A percentile compares a stretch with the other conserved stretches of the same genome.
Conservation (phyloP, 1,140 invertebrate genomes). For the Caenorhabditis latens region DNA sequence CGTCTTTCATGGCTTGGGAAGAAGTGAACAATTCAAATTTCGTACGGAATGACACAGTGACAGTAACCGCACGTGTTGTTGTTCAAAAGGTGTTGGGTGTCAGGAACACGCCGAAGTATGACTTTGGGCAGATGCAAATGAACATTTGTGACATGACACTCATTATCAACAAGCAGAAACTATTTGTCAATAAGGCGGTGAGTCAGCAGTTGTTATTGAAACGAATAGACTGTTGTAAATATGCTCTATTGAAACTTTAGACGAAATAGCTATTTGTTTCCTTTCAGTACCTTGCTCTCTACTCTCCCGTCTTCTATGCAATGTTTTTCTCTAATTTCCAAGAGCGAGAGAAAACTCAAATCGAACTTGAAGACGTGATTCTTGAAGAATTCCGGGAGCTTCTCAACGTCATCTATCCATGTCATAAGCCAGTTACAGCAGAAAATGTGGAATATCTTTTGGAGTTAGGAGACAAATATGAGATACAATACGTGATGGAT, state of each 20-base stretch:
- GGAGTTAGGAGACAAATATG: constrained; percentile 73
- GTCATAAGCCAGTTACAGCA: constrained; percentile 71
- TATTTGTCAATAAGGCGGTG: constrained; percentile 72
- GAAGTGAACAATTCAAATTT: constrained; percentile 69
- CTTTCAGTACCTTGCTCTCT: constrained; percentile 73
- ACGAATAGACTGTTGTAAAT: background rate
- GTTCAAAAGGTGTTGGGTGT: constrained; percentile 71
- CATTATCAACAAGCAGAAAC: constrained; percentile 70
- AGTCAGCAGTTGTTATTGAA: background rate
- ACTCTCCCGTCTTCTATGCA: constrained; percentile 73
- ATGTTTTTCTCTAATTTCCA: constrained; percentile 71
- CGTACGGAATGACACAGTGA: constrained; percentile 67
- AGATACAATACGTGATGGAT: constrained; percentile 73
- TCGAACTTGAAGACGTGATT: constrained; percentile 71
- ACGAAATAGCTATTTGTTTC: too few species aligned
- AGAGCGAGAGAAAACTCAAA: constrained; percentile 70
- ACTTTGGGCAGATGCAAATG: constrained; percentile 65
- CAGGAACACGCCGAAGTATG: constrained; percentile 70
- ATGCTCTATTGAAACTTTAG: too few species aligned
- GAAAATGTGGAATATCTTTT: constrained; percentile 74
- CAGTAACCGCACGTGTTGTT: constrained; percentile 71
- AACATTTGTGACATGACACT: constrained; percentile 68
- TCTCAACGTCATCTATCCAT: constrained; percentile 72
- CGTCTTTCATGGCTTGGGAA: constrained; percentile 73
- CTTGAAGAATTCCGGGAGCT: constrained; percentile 72